A percentile compares a stretch with the other conserved stretches of the same genome.
These are phyloP conservation scores for Toxotes lorentzi DNA, from an alignment of 2,797 vertebrate species.

Conservation along the genomic window DNA sequence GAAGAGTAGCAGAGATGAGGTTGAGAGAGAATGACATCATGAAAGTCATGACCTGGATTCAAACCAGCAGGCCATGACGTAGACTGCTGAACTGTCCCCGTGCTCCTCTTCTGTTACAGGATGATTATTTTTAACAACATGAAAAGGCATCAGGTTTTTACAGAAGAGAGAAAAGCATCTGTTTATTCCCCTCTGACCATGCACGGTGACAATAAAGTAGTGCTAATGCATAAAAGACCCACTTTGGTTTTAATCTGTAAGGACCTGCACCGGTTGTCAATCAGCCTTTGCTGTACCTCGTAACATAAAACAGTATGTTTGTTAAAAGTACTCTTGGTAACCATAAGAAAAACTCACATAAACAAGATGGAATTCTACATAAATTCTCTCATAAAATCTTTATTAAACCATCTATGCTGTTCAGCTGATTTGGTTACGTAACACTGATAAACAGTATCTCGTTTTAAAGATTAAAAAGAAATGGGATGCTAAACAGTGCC, in stretches of 20 bases:
- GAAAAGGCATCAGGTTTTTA: not conserved
- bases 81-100: not conserved
- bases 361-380: too few species aligned
- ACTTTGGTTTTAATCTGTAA: not conserved
- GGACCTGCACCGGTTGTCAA: not conserved
- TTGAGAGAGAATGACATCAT: not conserved
- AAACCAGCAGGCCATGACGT: not conserved
- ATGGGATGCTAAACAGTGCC: not conserved
- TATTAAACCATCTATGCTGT: not conserved
- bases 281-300: not conserved
- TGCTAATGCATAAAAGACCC: not conserved
- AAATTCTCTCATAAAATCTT: not conserved
- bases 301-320: not conserved
- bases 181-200: not conserved
- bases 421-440: not conserved
- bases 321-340: not conserved
- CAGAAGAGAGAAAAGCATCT: constrained; percentile 7
- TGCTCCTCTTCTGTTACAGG: not conserved
- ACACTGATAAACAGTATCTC: not conserved
- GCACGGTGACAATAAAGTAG: not conserved
- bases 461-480: constrained; percentile 5
- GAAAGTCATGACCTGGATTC: constrained; percentile 22
- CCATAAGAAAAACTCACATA: not conserved
- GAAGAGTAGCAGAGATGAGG: not conserved
- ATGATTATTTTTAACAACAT: not conserved